Evolutionary conservation across 1,140 invertebrate species (phyloP).

Genomic region (Amphibalanus amphitrite): DNA sequence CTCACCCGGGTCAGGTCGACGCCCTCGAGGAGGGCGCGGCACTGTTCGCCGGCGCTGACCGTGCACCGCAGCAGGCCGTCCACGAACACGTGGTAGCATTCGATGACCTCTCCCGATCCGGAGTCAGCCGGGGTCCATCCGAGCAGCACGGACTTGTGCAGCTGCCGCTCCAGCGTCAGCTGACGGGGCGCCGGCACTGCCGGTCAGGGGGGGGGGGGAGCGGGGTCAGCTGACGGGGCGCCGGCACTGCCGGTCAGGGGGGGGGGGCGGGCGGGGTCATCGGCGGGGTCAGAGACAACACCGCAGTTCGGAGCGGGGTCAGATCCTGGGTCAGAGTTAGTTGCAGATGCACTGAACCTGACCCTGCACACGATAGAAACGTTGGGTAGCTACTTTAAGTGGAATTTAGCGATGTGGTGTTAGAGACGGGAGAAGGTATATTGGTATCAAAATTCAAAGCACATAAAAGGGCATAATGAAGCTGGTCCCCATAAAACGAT

Average conservation of each 20-base stretch:
- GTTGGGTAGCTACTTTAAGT: too few relatives aligned
- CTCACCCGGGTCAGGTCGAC: conserved; percentile 87
- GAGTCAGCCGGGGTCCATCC: conserved; percentile 84
- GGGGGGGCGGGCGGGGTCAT: too few relatives aligned
- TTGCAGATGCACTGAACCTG: too few relatives aligned
- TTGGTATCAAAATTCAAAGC: too few relatives aligned
- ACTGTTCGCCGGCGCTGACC: conserved; percentile 84
- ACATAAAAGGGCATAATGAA: too few relatives aligned
- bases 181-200: conserved; percentile 91
- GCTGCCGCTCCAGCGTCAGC: conserved; percentile 88
- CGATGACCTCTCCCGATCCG: conserved; percentile 49
- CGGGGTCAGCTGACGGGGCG: conserved; percentile 72
- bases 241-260: conserved; percentile 66
- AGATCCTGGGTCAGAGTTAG: too few relatives aligned
- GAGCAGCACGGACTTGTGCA: conserved; percentile 95
- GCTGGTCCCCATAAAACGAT: too few relatives aligned
- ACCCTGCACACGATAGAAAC: too few relatives aligned
- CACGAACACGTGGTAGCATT: conserved; percentile 92
- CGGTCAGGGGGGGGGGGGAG: conserved; percentile 46
- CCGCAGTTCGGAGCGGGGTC: too few relatives aligned
- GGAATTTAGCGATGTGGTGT: too few relatives aligned
- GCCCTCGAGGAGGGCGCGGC: conserved; percentile 88
- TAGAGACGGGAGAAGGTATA: too few relatives aligned
- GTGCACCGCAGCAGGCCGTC: conserved; percentile 90
- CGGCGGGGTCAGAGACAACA: too few relatives aligned